phyloP scores from a whole-genome alignment of 2,888 invertebrate genomes.

The Hyles lineata region DNA sequence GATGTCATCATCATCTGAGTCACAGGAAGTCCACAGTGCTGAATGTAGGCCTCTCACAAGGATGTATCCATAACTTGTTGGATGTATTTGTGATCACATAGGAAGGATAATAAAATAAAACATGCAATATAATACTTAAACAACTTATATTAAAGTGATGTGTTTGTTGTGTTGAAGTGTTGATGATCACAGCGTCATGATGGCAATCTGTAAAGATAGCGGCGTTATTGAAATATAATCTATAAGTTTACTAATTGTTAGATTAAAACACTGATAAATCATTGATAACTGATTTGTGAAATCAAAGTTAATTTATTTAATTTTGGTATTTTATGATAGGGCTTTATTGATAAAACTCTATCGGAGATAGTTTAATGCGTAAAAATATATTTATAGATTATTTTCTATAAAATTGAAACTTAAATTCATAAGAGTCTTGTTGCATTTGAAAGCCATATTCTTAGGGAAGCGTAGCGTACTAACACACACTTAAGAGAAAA shows the following conservation, averaged over 20 bases:
- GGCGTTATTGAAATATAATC: constrained; percentile 21
- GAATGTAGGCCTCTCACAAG: too few species aligned
- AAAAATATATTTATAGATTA: too few species aligned
- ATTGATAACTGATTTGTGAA: neutral
- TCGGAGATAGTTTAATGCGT: too few species aligned
- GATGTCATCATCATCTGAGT: too few species aligned
- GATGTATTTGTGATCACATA: neutral
- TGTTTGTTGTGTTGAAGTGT: neutral
- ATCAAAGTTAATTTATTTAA: neutral
- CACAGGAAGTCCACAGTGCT: too few species aligned
- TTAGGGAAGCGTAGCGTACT: too few species aligned
- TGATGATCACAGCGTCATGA: constrained; percentile 41
- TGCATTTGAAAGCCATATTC: too few species aligned
- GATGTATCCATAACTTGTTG: too few species aligned
- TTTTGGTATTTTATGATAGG: neutral
- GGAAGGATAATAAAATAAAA: neutral
- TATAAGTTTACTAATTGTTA: neutral
- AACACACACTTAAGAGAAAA: too few species aligned
- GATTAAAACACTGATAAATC: neutral
- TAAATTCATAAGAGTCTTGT: too few species aligned
- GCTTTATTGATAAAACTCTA: too few species aligned
- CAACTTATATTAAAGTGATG: constrained; percentile 8
- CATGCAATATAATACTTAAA: neutral
- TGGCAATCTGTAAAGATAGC: constrained; percentile 45
- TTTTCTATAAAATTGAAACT: too few species aligned